phyloP scores from a whole-genome alignment of 2,888 invertebrate genomes.

The Stenoptilia bipunctidactyla region DNA sequence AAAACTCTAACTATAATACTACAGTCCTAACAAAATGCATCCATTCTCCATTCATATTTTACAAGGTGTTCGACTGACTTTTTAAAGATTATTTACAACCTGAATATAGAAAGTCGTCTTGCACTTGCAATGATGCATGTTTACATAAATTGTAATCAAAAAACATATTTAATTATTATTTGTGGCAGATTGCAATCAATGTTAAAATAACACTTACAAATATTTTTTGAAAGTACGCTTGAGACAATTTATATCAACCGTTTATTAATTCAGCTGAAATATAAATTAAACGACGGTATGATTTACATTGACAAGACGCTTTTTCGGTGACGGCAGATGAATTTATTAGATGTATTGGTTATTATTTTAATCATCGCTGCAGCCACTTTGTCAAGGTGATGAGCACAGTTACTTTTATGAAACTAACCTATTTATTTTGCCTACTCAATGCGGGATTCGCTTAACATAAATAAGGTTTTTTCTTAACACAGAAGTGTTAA shows the following conservation, averaged over 20 bases:
- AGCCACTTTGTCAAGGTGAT: too few species aligned
- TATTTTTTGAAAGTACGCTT: background rate
- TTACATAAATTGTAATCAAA: background rate
- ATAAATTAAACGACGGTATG: background rate
- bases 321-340: background rate
- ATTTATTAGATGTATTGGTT: background rate
- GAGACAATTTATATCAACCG: background rate
- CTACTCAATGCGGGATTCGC: too few species aligned
- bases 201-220: background rate
- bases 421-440: too few species aligned
- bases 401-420: too few species aligned
- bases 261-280: background rate
- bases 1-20: too few species aligned
- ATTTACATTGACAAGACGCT: background rate
- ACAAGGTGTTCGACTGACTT: too few species aligned
- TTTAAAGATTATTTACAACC: background rate
- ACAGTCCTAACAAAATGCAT: too few species aligned
- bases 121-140: slow-evolving; percentile 1
- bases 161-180: background rate
- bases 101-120: background rate
- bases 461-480: too few species aligned
- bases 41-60: too few species aligned
- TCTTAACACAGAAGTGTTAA: background rate
- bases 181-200: background rate
- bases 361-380: too few species aligned